Evolutionary conservation across 2,888 invertebrate genomes (phyloP).

Genomic region (Phragmatobia fuliginosa): DNA sequence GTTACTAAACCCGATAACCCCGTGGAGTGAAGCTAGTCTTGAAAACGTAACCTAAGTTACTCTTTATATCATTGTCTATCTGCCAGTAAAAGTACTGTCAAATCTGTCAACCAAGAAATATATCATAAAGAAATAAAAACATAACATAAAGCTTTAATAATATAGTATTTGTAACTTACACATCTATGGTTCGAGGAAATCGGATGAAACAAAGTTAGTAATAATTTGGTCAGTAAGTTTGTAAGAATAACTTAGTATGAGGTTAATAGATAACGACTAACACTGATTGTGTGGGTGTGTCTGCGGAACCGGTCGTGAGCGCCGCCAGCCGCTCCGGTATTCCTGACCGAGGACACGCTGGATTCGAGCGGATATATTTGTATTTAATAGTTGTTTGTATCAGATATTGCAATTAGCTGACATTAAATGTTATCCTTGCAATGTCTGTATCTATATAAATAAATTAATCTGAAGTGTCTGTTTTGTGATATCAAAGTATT

Average conservation of each 20-base stretch:
- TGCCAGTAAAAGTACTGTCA: too few relatives aligned
- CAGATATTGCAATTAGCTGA: background rate
- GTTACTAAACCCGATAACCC: too few relatives aligned
- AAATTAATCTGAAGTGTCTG: too few relatives aligned
- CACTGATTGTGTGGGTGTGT: conserved; percentile 44
- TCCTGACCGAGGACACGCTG: conserved; percentile 43
- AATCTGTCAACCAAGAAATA: too few relatives aligned
- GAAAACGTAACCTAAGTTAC: too few relatives aligned
- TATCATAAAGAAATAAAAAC: background rate
- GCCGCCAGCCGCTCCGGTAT: conserved; percentile 31
- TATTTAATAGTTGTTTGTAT: background rate
- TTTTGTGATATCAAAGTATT: too few relatives aligned
- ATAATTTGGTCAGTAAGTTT: conserved; percentile 6
- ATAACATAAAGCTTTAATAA: background rate
- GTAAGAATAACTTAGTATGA: conserved; percentile 22
- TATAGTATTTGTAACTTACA: background rate
- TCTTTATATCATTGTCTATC: too few relatives aligned
- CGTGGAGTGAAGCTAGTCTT: too few relatives aligned
- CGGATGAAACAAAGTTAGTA: background rate
- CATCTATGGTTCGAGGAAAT: background rate
- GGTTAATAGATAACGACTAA: conserved; percentile 23
- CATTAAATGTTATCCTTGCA: too few relatives aligned
- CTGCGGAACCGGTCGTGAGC: conserved; percentile 43
- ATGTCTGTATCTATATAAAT: too few relatives aligned
- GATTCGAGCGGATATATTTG: conserved; percentile 21